Evolutionary conservation across 2,797 vertebrate genomes (phyloP).

Genomic region (Taenioides sp.): DNA sequence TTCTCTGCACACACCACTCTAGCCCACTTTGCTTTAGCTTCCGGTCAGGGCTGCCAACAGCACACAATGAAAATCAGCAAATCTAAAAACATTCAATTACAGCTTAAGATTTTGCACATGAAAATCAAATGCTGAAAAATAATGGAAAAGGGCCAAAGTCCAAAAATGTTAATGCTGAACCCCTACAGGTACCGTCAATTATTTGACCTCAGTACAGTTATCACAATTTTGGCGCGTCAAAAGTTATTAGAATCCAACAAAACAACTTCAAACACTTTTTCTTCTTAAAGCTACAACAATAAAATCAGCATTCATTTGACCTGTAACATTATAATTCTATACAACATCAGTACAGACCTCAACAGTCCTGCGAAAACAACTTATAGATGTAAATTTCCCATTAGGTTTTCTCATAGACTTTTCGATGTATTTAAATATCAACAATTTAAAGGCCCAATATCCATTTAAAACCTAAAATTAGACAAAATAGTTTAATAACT

Average conservation of each 20-base stretch:
- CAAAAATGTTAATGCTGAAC: not conserved
- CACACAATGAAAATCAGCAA: not conserved
- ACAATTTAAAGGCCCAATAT: no score
- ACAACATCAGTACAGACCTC: no score
- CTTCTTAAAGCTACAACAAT: not conserved
- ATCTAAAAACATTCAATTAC: not conserved
- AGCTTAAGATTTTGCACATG: not conserved
- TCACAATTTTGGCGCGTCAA: no score
- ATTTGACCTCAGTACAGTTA: no score
- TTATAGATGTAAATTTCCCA: no score
- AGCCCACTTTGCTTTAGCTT: slow-evolving; percentile 27
- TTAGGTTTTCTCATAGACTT: no score
- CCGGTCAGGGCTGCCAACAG: slow-evolving; percentile 38
- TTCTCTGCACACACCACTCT: slow-evolving; percentile 15
- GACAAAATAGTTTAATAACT: no score
- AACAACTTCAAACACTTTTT: not conserved
- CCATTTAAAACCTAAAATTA: no score
- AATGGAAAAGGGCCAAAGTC: no score
- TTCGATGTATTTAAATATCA: no score
- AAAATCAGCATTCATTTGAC: not conserved
- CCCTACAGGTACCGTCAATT: not conserved
- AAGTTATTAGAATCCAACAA: not conserved
- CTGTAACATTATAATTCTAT: no score
- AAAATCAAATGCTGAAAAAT: not conserved
- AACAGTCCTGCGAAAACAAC: no score